Conservation (phyloP, 2,888 invertebrate species). For the Chrysolina americana region DNA sequence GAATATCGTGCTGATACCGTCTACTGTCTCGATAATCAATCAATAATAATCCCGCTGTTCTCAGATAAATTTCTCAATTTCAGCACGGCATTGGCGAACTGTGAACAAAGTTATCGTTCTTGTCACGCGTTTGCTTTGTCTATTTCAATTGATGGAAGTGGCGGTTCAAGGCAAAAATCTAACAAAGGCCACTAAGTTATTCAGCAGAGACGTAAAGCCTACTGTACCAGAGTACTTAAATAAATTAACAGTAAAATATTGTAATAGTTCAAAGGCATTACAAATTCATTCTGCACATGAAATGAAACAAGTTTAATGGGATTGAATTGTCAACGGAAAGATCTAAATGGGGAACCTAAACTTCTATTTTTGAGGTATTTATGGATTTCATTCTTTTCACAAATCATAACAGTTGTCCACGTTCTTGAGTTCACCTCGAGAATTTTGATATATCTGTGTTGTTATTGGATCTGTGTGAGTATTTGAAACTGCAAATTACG, state of each 20-base stretch:
- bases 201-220: constrained; percentile 1
- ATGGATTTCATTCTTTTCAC: neutral
- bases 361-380: neutral
- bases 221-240: neutral
- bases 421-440: neutral
- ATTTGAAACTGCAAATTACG: no score
- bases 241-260: constrained; percentile 2
- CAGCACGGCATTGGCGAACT: neutral
- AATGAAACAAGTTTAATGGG: neutral
- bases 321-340: neutral
- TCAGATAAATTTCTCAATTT: neutral
- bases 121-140: constrained; percentile 15
- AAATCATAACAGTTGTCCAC: neutral
- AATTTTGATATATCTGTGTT: no score
- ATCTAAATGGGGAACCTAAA: neutral
- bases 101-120: constrained; percentile 1
- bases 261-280: neutral
- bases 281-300: neutral
- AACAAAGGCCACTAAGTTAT: constrained; percentile 16
- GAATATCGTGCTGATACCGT: no score
- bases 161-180: constrained; percentile 18
- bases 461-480: no score
- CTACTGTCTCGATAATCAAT: neutral
- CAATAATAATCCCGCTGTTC: neutral
- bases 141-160: constrained; percentile 13